phyloP scores from a whole-genome alignment of 2,113 vertebrate genomes.

The Clupea harengus region DNA sequence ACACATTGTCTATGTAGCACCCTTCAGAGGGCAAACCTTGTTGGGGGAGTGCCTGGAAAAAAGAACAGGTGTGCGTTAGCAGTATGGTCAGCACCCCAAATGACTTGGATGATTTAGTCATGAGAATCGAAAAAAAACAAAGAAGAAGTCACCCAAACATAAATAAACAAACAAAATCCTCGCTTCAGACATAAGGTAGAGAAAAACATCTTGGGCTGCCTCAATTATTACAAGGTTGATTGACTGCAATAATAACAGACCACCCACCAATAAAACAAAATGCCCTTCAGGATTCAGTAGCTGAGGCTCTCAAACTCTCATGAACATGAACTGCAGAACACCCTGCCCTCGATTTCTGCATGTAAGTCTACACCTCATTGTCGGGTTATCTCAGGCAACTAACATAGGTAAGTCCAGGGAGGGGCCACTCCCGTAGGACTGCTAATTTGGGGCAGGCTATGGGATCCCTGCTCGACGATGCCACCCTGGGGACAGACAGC shows the following conservation, averaged over 20 bases:
- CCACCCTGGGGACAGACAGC: constrained; percentile 39
- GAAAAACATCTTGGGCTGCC: neutral
- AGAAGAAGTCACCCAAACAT: neutral
- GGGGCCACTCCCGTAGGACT: constrained; percentile 19
- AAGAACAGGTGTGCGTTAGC: neutral
- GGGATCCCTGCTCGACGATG: constrained; percentile 32
- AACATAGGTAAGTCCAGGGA: constrained; percentile 26
- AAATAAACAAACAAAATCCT: neutral
- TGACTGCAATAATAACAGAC: neutral
- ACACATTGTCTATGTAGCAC: neutral
- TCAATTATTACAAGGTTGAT: neutral
- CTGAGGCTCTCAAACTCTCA: neutral
- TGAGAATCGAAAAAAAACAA: neutral
- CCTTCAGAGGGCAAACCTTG: neutral
- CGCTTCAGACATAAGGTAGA: too few relatives aligned
- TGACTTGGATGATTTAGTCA: neutral
- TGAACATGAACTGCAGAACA: constrained; percentile 21
- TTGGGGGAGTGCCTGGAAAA: neutral
- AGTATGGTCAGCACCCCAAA: neutral
- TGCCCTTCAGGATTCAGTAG: neutral
- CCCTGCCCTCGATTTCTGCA: neutral
- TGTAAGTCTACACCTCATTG: constrained; percentile 22
- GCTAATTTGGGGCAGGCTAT: constrained; percentile 43
- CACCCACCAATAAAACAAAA: neutral
- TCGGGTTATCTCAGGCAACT: neutral